Evolutionary conservation across 1,140 invertebrate species (phyloP).

Genomic region (Cydia pomonella): DNA sequence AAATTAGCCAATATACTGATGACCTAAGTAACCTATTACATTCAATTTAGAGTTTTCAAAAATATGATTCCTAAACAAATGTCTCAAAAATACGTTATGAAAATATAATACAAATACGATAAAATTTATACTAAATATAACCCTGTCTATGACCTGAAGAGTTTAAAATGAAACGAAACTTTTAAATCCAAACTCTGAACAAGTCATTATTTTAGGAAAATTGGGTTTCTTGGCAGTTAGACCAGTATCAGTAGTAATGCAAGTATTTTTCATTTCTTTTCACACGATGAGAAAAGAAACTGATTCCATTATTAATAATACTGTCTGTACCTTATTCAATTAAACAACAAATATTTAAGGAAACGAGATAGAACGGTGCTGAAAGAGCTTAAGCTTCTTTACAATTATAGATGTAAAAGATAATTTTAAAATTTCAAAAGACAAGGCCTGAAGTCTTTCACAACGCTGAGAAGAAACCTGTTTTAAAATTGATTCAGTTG

Average conservation of each 20-base stretch:
- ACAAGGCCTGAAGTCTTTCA: constrained; percentile 68
- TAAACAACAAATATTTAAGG: constrained; percentile 3
- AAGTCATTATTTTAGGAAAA: constrained; percentile 64
- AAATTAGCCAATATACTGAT: constrained; percentile 63
- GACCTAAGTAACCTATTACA: constrained; percentile 67
- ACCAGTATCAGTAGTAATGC: neutral
- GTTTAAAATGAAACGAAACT: constrained; percentile 68
- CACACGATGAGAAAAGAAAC: neutral
- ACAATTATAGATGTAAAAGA: constrained; percentile 44
- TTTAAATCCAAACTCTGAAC: constrained; percentile 69
- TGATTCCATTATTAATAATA: neutral
- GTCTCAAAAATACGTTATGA: constrained; percentile 80
- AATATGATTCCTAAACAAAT: constrained; percentile 80
- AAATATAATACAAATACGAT: constrained; percentile 80
- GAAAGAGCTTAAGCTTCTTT: constrained; percentile 35
- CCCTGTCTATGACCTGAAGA: constrained; percentile 81
- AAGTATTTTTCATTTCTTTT: neutral
- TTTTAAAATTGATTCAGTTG: constrained; percentile 40
- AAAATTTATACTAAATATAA: constrained; percentile 81
- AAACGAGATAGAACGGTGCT: constrained; percentile 2
- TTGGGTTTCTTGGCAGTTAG: constrained; percentile 12
- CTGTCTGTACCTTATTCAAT: neutral
- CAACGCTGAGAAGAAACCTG: constrained; percentile 63
- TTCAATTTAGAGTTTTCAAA: constrained; percentile 77
- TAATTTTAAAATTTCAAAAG: constrained; percentile 54